Evolutionary conservation across 2,797 vertebrate species (phyloP).

Genomic region (Echeneis naucrates): DNA sequence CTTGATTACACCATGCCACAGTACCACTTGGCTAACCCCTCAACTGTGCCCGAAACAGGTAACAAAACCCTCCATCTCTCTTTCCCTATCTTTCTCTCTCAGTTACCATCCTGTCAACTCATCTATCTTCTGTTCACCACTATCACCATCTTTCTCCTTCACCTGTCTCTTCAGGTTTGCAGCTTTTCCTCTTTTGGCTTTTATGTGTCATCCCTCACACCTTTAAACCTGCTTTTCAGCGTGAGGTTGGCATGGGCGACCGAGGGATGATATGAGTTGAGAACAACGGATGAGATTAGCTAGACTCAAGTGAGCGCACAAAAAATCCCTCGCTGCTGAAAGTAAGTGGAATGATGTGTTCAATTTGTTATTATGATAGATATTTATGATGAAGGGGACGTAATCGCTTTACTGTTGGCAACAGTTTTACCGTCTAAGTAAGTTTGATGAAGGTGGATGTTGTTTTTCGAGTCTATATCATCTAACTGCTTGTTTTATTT

Average conservation of each 20-base stretch:
- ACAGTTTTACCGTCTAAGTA: neutral
- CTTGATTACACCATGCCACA: constrained; percentile 79
- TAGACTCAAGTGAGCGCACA: neutral
- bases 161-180: neutral
- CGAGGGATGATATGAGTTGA: neutral
- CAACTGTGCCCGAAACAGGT: constrained; percentile 52
- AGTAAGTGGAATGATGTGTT: neutral
- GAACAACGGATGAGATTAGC: neutral
- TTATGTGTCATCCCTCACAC: constrained; percentile 6
- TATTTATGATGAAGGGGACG: neutral
- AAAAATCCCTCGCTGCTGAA: neutral
- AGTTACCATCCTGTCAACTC: constrained; percentile 14
- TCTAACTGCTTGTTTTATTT: neutral
- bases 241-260: too few relatives aligned
- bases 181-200: neutral
- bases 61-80: constrained; percentile 60
- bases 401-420: neutral
- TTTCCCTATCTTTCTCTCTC: constrained; percentile 22
- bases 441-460: too few relatives aligned
- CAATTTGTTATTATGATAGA: neutral
- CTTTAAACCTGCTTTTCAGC: constrained; percentile 14
- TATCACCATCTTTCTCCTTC: neutral
- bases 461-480: neutral
- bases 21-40: constrained; percentile 36
- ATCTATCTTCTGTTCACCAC: neutral